A percentile compares a stretch with the other conserved stretches of the same genome.
Conservation (phyloP, 2,113 vertebrate genomes). For the Muscicapa adusta region DNA sequence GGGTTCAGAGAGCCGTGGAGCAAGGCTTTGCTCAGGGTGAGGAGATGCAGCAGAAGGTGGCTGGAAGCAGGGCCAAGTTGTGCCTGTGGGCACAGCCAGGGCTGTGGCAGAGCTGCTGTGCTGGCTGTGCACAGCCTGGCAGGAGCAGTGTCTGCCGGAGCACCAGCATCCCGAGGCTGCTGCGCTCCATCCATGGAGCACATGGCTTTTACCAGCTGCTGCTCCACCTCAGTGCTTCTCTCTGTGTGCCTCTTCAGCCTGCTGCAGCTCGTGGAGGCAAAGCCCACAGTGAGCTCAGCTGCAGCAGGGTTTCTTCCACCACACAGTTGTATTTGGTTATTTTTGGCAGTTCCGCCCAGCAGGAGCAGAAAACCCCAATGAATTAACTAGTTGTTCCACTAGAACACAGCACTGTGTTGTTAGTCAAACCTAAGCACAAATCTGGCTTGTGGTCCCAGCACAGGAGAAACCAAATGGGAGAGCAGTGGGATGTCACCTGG, state of each 20-base stretch:
- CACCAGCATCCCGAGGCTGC: rapidly evolving
- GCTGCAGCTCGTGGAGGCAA: not conserved
- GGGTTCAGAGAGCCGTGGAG: not conserved
- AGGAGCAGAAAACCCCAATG: rapidly evolving
- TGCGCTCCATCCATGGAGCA: not conserved
- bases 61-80: rapidly evolving
- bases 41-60: not conserved
- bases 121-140: not conserved
- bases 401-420: not conserved
- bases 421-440: not conserved
- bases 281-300: not conserved
- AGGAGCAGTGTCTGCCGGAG: not conserved
- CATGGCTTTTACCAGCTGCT: not conserved
- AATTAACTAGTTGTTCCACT: not conserved
- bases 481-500: not conserved
- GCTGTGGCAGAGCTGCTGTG: not conserved
- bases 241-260: not conserved
- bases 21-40: not conserved
- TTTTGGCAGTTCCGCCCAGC: not conserved
- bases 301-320: not conserved
- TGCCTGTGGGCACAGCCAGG: not conserved
- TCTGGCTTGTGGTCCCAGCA: not conserved
- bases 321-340: not conserved
- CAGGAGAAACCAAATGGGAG: not conserved
- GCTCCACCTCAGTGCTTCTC: not conserved